phyloP scores from a whole-genome alignment of 2,113 vertebrate genomes.

The Nesogale talazaci region DNA sequence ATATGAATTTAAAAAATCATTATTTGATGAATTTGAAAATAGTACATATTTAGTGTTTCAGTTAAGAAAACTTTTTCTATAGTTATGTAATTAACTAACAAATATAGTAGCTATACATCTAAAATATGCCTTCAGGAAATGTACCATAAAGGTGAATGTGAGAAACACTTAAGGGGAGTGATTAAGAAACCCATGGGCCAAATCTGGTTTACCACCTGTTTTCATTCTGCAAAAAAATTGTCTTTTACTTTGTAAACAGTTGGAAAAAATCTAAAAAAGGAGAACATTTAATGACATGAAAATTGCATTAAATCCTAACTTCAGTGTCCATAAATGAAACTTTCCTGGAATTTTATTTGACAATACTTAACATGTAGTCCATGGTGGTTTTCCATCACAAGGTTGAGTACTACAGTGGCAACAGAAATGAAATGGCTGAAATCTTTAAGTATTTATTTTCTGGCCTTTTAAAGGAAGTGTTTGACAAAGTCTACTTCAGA shows the following conservation, averaged over 20 bases:
- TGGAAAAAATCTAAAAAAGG: not conserved
- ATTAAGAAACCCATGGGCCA: not conserved
- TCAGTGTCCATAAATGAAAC: not conserved
- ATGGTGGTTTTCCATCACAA: not conserved
- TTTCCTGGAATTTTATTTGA: not conserved
- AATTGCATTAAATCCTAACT: not conserved
- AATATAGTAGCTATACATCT: conserved; percentile 1
- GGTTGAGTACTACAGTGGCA: not conserved
- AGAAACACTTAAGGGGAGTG: not conserved
- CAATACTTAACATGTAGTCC: not conserved
- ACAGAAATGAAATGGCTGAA: not conserved
- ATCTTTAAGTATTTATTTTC: not conserved
- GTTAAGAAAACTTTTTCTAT: conserved; percentile 4
- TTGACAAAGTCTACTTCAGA: not conserved
- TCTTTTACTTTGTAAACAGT: not conserved
- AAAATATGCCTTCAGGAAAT: not conserved
- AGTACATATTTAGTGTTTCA: not conserved
- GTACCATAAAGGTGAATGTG: not conserved
- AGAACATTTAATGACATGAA: not conserved
- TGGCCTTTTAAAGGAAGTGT: not conserved
- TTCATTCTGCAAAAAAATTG: not conserved
- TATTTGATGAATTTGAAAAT: not conserved
- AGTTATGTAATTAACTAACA: not conserved
- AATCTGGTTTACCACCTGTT: not conserved
- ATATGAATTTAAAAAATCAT: not conserved